These are phyloP conservation scores for Chrysogorgia sp. DNA, from an alignment of 92 coral and sea anemone genomes.

Conservation along the genomic window DNA sequence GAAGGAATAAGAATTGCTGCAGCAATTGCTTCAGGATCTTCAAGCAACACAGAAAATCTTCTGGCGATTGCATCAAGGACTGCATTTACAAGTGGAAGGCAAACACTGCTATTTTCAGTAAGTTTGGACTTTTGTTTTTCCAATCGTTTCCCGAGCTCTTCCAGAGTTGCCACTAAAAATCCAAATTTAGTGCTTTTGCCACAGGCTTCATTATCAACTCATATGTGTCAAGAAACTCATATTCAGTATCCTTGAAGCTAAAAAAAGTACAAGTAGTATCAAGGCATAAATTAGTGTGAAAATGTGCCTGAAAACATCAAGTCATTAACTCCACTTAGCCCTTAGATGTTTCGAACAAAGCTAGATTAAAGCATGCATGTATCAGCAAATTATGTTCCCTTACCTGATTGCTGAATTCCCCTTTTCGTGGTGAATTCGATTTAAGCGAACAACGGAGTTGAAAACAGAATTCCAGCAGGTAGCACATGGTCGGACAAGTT, in stretches of 20 bases:
- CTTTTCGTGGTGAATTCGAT: too few species aligned
- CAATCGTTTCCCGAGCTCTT: conserved; percentile 11
- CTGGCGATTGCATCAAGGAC: conserved; percentile 8
- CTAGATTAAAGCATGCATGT: too few species aligned
- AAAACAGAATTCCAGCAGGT: too few species aligned
- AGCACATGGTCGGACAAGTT: too few species aligned
- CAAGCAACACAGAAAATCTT: conserved; percentile 2
- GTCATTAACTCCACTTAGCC: too few species aligned
- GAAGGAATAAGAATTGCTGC: conserved; percentile 29
- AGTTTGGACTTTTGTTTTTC: conserved; percentile 9
- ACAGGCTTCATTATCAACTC: conserved; percentile 27
- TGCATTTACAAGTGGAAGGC: too few species aligned
- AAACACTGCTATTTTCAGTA: not conserved
- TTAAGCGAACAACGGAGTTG: too few species aligned
- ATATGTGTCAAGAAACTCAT: too few species aligned
- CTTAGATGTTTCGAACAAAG: too few species aligned
- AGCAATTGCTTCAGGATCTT: conserved; percentile 24
- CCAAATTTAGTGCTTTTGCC: conserved; percentile 19
- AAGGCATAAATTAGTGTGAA: not conserved
- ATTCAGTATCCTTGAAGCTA: conserved; percentile 25
- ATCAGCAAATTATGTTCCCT: too few species aligned
- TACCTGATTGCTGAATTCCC: too few species aligned
- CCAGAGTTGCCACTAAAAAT: conserved; percentile 26
- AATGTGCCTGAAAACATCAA: too few species aligned
- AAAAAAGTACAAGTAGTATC: conserved; percentile 5